Evolutionary conservation across 2,888 invertebrate species (phyloP), one percentile per base, ranked within the genome.

Genomic region (Brachycybe producta): DNA sequence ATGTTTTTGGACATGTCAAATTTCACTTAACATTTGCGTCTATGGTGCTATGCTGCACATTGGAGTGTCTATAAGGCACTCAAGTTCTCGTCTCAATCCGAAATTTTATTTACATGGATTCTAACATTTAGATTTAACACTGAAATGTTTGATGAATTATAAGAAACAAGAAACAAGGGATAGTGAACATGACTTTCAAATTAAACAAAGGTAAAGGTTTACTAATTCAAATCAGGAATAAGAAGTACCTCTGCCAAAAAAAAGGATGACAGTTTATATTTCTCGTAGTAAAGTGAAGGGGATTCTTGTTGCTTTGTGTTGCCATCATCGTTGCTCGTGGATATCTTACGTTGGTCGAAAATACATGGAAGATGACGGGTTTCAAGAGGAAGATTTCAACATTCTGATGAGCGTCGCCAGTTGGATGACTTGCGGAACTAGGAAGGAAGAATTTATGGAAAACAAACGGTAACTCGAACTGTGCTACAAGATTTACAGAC

Each of bases 361-460:
- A 2, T 80, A 77, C 62, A 72, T 83, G 38, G 58, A 67, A 55
- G 67, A 69, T 53, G 62, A 59, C 54, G 61, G 63, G 13, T 62
- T 69, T 17, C 51, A 58, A 32, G 67, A 67, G 1, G 70, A 73
- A 1, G 80, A 88, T 49, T 81, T 90, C 65, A 73, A 78, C 57
- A 72, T 84, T 24, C 75, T 91, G 62, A 77, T 81, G 52, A 81
- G 84, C 56, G 74, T 91, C 61, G 84, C 83, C 5, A 84, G 88
- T 62, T 91, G 91, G 91, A 87, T 86, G 0, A 85, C 86, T 1
- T 87, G 88, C 68, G 84, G 86, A 5, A 69, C 69, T 1, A 80
- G 80, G 60, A 64, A n/a, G n/a, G n/a, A 42, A n/a, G n/a, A 39
- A 39, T 13, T 24, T 19, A 4, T 24, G 11, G 5, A 39, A 17